Conservation (phyloP, 1,140 invertebrate species). For the Mamestra configurata region DNA sequence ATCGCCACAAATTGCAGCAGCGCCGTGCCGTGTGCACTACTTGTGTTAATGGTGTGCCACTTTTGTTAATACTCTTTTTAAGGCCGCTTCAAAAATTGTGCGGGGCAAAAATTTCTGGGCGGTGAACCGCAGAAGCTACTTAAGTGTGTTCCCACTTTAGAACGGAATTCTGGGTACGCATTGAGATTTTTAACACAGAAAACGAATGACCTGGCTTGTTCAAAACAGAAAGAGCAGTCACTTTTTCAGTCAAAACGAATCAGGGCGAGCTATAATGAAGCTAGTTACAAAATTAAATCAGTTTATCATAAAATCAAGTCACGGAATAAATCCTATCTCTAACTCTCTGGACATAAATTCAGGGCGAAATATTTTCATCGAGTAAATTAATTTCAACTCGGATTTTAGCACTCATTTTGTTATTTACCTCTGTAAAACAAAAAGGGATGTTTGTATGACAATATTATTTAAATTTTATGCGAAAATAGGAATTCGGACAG, state of each 20-base stretch:
- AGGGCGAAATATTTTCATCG: neutral
- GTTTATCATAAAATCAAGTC: neutral
- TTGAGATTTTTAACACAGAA: neutral
- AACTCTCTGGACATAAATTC: neutral
- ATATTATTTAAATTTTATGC: constrained; percentile 54
- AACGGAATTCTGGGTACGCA: neutral
- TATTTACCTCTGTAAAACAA: constrained; percentile 28
- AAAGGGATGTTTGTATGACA: constrained; percentile 42
- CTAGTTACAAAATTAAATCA: neutral
- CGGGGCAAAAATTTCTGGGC: neutral
- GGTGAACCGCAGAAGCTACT: neutral
- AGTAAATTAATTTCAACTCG: constrained; percentile 10
- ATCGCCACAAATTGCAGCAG: constrained; percentile 55
- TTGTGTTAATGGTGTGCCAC: constrained; percentile 47
- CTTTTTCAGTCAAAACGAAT: neutral
- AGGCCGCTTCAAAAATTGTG: constrained; percentile 11
- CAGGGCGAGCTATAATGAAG: neutral
- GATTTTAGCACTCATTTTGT: constrained; percentile 20
- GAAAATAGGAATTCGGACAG: constrained; percentile 46
- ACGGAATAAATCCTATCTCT: neutral
- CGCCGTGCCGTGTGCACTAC: constrained; percentile 31
- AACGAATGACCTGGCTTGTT: neutral
- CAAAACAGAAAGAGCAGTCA: neutral
- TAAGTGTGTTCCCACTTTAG: neutral
- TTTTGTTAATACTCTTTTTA: constrained; percentile 51